Evolutionary conservation across 92 coral and sea anemone genomes (phyloP).

Genomic region (Plumapathes pennacea): DNA sequence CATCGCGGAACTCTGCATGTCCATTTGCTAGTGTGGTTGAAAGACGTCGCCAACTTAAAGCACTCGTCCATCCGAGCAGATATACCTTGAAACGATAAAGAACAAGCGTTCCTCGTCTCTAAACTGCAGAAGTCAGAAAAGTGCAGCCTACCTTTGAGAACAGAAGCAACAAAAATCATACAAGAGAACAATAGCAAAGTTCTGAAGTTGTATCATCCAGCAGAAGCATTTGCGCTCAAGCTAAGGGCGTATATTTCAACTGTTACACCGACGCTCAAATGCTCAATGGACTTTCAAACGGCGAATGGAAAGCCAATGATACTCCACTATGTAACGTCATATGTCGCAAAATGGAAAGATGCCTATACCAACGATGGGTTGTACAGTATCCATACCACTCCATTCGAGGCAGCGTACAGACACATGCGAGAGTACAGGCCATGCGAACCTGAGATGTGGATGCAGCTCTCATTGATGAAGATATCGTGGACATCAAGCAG

Average conservation of each 20-base stretch:
- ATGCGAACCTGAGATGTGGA: slow-evolving; percentile 12
- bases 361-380: neutral
- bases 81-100: slow-evolving; percentile 13
- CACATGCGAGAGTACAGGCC: neutral
- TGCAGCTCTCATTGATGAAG: no score
- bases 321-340: slow-evolving; percentile 15
- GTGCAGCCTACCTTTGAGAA: no score
- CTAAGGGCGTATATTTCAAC: slow-evolving; percentile 8
- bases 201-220: slow-evolving; percentile 6
- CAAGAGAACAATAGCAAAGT: no score
- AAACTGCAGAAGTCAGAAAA: neutral
- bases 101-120: slow-evolving; percentile 1
- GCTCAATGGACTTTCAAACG: slow-evolving; percentile 27
- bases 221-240: slow-evolving; percentile 11
- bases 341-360: slow-evolving; percentile 31
- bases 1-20: slow-evolving; percentile 24
- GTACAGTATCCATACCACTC: neutral
- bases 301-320: slow-evolving; percentile 26
- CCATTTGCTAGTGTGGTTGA: neutral
- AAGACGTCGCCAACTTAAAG: no score
- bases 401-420: slow-evolving; percentile 8
- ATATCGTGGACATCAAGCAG: neutral
- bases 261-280: slow-evolving; percentile 1
- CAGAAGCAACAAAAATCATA: no score
- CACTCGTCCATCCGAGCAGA: no score